Percentiles rank a stretch among this genome's conserved stretches.
Conservation (phyloP, 2,888 invertebrate genomes). For the Reticulitermes lucifugus region DNA sequence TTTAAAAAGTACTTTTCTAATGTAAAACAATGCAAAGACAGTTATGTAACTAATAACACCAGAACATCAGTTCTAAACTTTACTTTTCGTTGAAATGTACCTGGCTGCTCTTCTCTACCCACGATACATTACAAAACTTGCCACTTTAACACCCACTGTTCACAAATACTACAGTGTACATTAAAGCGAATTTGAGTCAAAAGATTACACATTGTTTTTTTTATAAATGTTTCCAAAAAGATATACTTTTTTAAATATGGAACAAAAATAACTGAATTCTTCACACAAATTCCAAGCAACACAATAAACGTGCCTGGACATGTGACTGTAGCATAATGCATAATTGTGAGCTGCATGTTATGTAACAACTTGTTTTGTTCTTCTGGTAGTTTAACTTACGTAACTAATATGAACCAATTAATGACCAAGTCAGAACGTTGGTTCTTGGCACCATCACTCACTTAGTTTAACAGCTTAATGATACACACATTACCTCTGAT, state of each 20-base stretch:
- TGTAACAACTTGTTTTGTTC: too few relatives aligned
- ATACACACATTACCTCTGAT: background rate
- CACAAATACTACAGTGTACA: background rate
- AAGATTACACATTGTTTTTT: background rate
- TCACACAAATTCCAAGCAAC: background rate
- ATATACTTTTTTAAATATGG: background rate
- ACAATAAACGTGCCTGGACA: background rate
- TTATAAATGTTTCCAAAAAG: background rate
- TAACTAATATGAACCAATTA: too few relatives aligned
- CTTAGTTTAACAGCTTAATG: background rate
- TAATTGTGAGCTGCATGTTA: too few relatives aligned
- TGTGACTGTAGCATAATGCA: background rate
- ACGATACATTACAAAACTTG: background rate
- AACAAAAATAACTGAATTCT: background rate
- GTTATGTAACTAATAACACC: too few relatives aligned
- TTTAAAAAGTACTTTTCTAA: too few relatives aligned
- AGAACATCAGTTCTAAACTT: too few relatives aligned
- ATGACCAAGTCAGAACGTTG: background rate
- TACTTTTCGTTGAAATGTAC: background rate
- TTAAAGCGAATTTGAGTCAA: background rate
- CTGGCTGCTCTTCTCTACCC: background rate
- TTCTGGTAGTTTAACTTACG: too few relatives aligned
- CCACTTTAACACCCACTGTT: background rate
- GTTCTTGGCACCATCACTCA: slow-evolving; percentile 6
- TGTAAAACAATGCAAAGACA: too few relatives aligned